phyloP scores from a whole-genome alignment of 2,888 invertebrate genomes.

The Acleris literana region DNA sequence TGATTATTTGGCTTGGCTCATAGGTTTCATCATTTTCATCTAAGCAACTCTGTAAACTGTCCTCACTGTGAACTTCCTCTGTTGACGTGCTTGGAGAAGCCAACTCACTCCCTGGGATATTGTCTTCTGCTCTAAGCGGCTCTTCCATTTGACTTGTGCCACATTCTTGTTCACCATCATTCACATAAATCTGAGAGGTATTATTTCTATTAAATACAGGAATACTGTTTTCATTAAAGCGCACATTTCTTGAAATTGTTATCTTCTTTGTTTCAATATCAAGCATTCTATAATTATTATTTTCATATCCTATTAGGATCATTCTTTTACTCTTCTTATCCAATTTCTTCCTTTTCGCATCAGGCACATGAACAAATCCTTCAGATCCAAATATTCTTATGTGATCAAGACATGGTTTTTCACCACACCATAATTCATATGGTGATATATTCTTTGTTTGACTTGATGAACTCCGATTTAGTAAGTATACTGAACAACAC shows the following conservation, averaged over 20 bases:
- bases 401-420: constrained; percentile 41
- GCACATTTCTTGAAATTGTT: constrained; percentile 43
- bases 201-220: neutral
- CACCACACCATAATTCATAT: constrained; percentile 48
- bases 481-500: constrained; percentile 49
- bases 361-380: constrained; percentile 51
- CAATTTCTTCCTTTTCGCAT: constrained; percentile 44
- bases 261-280: constrained; percentile 39
- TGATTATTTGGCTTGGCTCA: too few species aligned
- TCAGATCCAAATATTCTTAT: constrained; percentile 45
- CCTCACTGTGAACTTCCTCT: too few species aligned
- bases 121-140: too few species aligned
- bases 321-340: constrained; percentile 44
- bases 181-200: too few species aligned
- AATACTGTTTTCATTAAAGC: constrained; percentile 43
- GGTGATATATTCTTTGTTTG: constrained; percentile 43
- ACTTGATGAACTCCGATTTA: constrained; percentile 51
- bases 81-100: too few species aligned
- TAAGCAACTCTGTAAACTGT: too few species aligned
- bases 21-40: too few species aligned
- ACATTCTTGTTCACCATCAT: too few species aligned
- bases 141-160: too few species aligned
- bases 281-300: constrained; percentile 49
- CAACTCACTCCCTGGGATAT: too few species aligned
- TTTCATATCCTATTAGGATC: constrained; percentile 49